Evolutionary conservation across 64 coral and sea anemone species (phyloP).

Genomic region (Actinia tenebrosa): DNA sequence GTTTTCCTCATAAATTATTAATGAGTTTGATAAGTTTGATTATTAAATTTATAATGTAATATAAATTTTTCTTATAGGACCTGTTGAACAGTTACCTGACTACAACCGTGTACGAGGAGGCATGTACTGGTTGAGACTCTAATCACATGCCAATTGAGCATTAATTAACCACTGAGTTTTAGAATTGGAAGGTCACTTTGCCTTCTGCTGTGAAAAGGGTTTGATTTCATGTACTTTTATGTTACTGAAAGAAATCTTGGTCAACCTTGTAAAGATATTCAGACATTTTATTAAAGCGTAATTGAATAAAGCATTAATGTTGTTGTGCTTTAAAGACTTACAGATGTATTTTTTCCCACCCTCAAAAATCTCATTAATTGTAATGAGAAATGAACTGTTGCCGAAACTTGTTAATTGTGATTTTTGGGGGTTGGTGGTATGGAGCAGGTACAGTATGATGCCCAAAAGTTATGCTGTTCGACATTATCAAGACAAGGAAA

Average conservation of each 20-base stretch:
- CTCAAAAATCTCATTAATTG: too few relatives aligned
- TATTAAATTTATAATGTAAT: neutral
- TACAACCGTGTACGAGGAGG: conserved; percentile 86
- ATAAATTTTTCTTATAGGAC: conserved; percentile 51
- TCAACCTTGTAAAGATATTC: conserved; percentile 23
- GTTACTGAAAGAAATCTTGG: neutral
- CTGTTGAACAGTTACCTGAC: conserved; percentile 87
- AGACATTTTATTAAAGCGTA: conserved; percentile 11
- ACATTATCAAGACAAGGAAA: too few relatives aligned
- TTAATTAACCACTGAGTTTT: neutral
- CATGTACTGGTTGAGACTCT: conserved; percentile 97
- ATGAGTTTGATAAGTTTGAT: too few relatives aligned
- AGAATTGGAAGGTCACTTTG: neutral
- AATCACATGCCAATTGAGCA: neutral
- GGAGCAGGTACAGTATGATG: too few relatives aligned
- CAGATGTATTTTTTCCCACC: too few relatives aligned
- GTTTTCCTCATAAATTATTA: too few relatives aligned
- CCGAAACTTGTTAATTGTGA: too few relatives aligned
- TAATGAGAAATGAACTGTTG: too few relatives aligned
- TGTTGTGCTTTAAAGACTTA: neutral
- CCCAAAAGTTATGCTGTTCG: too few relatives aligned
- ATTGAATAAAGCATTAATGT: neutral
- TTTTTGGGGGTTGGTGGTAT: too few relatives aligned
- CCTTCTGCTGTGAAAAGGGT: conserved; percentile 17
- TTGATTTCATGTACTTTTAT: conserved; percentile 27